Evolutionary conservation across 2,797 vertebrate species (phyloP).

Genomic region (Phaenicophaeus curvirostris): DNA sequence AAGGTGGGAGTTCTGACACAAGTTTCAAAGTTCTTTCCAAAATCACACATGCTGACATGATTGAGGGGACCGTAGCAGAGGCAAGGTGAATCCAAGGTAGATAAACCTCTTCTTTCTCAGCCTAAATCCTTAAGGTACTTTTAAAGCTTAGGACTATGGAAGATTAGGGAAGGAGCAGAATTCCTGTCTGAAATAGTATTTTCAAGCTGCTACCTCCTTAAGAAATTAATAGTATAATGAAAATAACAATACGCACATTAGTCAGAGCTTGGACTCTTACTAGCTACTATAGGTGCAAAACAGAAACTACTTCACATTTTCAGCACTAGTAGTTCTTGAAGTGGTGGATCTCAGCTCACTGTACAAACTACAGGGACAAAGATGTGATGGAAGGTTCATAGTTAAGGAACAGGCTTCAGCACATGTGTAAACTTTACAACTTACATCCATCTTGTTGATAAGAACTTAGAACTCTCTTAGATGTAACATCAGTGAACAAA

Average conservation of each 20-base stretch:
- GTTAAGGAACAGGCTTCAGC: no score
- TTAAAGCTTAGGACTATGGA: neutral
- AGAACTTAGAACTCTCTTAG: no score
- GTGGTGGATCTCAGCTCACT: no score
- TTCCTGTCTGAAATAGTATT: neutral
- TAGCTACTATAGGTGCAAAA: neutral
- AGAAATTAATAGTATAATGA: neutral
- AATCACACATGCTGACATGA: neutral
- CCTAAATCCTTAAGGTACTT: neutral
- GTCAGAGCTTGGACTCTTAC: neutral
- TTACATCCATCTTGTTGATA: no score
- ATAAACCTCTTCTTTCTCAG: neutral
- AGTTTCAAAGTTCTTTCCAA: neutral
- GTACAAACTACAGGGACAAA: no score
- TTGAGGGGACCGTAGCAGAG: neutral
- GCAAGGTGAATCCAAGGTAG: neutral
- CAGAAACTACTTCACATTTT: neutral
- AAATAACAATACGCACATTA: neutral
- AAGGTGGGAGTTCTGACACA: neutral
- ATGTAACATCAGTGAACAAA: no score
- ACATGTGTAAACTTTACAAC: no score
- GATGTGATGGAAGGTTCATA: no score
- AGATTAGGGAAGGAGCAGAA: neutral
- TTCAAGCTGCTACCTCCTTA: neutral
- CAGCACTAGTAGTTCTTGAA: no score